Conservation (phyloP, 2,113 vertebrate genomes). For the Carassius gibelio region DNA sequence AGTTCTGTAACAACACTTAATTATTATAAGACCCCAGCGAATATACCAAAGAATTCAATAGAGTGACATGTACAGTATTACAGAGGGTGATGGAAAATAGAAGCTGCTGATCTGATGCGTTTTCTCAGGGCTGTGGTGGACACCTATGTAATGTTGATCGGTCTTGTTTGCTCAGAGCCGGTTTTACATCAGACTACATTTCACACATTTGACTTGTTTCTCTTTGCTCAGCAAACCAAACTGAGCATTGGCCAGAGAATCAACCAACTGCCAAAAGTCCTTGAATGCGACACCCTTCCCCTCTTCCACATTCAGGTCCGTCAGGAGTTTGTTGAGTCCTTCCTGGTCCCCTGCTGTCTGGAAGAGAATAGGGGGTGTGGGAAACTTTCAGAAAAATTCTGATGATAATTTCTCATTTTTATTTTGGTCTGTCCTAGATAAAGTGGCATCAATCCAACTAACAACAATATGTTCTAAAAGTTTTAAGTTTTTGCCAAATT, state of each 20-base stretch:
- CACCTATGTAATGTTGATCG: neutral
- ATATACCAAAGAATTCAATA: neutral
- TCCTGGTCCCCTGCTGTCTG: slow-evolving; percentile 52
- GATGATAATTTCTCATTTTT: neutral
- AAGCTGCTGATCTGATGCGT: neutral
- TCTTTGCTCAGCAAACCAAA: slow-evolving; percentile 53
- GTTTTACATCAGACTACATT: slow-evolving; percentile 55
- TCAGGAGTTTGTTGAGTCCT: slow-evolving; percentile 49
- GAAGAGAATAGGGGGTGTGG: slow-evolving; percentile 30
- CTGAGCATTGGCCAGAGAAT: slow-evolving; percentile 50
- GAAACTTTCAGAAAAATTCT: neutral
- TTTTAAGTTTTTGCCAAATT: too few relatives aligned
- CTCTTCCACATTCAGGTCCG: slow-evolving; percentile 53
- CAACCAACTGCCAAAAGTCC: slow-evolving; percentile 57
- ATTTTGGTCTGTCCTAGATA: neutral
- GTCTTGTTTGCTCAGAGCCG: slow-evolving; percentile 14
- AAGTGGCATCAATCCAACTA: neutral
- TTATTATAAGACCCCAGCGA: slow-evolving; percentile 1
- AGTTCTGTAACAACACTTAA: slow-evolving; percentile 10
- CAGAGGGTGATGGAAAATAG: neutral
- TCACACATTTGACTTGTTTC: slow-evolving; percentile 50
- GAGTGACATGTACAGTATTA: neutral
- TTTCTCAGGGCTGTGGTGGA: slow-evolving; percentile 7
- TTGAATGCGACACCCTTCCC: slow-evolving; percentile 53
- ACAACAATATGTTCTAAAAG: too few relatives aligned